Conservation (phyloP, 2,113 vertebrate species). For the Podilymbus podiceps region DNA sequence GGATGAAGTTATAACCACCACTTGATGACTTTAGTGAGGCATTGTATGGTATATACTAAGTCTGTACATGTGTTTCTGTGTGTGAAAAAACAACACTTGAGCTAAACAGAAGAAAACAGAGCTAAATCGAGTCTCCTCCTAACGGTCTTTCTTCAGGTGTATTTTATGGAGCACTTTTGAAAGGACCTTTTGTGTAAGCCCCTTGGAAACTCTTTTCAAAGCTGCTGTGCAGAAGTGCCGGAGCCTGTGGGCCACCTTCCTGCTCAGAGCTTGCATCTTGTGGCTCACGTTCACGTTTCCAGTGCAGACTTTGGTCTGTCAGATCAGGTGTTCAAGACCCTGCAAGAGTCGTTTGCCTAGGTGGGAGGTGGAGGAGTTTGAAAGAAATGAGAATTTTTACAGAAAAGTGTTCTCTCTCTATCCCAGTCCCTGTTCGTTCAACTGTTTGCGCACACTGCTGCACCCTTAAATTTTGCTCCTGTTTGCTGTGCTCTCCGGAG, state of each 20-base stretch:
- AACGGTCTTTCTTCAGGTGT: conserved; percentile 25
- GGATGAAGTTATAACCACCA: conserved; percentile 39
- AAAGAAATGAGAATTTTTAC: background rate
- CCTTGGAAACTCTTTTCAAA: conserved; percentile 40
- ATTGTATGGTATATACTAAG: conserved; percentile 12
- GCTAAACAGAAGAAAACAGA: conserved; percentile 19
- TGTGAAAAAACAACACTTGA: conserved; percentile 57
- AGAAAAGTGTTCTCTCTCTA: background rate
- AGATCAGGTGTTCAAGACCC: background rate
- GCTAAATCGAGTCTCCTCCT: background rate
- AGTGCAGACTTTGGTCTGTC: background rate
- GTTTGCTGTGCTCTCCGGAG: background rate
- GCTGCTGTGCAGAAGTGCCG: background rate
- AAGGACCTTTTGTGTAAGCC: conserved; percentile 41
- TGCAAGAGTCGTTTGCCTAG: background rate
- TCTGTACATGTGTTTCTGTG: conserved; percentile 41
- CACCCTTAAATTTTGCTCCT: background rate
- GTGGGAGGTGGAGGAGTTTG: background rate
- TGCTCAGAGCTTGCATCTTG: background rate
- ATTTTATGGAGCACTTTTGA: conserved; percentile 43
- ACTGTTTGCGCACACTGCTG: background rate
- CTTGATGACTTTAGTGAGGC: conserved; percentile 37
- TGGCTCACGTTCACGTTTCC: background rate
- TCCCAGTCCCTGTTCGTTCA: background rate
- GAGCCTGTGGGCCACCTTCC: background rate